Evolutionary conservation across 2,113 vertebrate genomes (phyloP).

Genomic region (Pseudonaja textilis): DNA sequence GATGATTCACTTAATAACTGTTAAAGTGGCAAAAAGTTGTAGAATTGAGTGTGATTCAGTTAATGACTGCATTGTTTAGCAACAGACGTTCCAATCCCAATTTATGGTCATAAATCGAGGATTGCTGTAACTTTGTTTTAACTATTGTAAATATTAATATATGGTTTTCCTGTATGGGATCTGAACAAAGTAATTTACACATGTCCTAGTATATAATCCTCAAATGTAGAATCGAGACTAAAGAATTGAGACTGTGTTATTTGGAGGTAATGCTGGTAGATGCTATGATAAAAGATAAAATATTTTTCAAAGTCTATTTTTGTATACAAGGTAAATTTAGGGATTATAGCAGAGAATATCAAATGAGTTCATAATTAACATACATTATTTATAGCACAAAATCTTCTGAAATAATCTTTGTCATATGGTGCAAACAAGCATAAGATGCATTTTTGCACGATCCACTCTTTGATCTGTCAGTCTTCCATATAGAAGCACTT

Average conservation of each 20-base stretch:
- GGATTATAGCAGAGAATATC: not conserved
- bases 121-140: not conserved
- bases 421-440: not conserved
- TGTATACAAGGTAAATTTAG: not conserved
- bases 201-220: not conserved
- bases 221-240: not conserved
- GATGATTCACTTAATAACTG: not conserved
- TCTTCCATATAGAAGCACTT: not conserved
- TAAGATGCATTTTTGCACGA: too few relatives aligned
- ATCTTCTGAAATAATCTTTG: not conserved
- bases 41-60: not conserved
- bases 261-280: not conserved
- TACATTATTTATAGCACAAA: not conserved
- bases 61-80: not conserved
- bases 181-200: not conserved
- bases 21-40: not conserved
- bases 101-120: not conserved
- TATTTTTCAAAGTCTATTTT: not conserved
- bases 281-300: not conserved
- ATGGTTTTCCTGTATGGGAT: not conserved
- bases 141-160: not conserved
- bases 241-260: not conserved
- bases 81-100: not conserved
- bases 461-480: not conserved
- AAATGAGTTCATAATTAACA: not conserved